Conservation (phyloP, 1,140 invertebrate genomes). For the Achatina immaculata region DNA sequence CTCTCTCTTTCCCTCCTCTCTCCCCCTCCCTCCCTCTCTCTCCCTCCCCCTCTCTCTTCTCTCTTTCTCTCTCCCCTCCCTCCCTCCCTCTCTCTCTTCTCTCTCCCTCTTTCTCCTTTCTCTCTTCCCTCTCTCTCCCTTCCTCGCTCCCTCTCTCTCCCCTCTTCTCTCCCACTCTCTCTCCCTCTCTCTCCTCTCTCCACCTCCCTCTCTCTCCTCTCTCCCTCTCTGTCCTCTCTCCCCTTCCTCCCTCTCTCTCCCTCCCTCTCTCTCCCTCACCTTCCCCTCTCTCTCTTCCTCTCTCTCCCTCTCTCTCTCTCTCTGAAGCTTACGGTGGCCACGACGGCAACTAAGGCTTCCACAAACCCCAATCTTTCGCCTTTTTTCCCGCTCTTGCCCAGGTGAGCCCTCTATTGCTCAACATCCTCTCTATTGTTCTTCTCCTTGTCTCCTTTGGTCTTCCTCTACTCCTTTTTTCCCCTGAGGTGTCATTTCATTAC, state of each 20-base stretch:
- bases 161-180: too few relatives aligned
- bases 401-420: too few relatives aligned
- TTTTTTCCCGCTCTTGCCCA: too few relatives aligned
- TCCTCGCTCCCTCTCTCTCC: too few relatives aligned
- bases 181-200: neutral
- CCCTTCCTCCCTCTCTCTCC: neutral
- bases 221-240: neutral
- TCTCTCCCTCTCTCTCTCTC: neutral
- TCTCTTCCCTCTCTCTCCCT: neutral
- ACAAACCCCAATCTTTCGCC: too few relatives aligned
- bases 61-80: neutral
- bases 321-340: too few relatives aligned
- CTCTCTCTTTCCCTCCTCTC: neutral
- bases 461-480: too few relatives aligned
- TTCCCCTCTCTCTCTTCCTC: neutral
- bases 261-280: neutral
- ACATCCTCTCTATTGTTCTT: too few relatives aligned
- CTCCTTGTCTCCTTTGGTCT: too few relatives aligned
- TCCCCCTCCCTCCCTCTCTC: neutral
- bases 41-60: neutral
- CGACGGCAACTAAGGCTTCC: too few relatives aligned
- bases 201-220: too few relatives aligned
- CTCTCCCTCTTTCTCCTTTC: neutral
- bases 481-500: too few relatives aligned
- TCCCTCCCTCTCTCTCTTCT: neutral